Conservation (phyloP, 2,888 invertebrate genomes). For the Diarsia dahlii region DNA sequence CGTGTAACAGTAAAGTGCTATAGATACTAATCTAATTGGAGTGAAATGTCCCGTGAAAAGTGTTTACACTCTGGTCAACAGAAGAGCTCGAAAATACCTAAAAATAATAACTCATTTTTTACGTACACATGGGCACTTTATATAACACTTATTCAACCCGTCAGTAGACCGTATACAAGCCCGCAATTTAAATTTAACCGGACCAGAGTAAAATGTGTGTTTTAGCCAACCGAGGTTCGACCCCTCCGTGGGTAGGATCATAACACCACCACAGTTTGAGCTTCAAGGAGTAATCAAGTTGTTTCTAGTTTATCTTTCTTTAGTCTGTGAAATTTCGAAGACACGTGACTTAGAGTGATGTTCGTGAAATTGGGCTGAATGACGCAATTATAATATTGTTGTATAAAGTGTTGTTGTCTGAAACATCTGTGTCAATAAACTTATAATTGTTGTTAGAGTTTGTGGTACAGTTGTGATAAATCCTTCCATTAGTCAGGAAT, state of each 20-base stretch:
- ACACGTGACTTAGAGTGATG: neutral
- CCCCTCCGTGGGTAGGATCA: neutral
- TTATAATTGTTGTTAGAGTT: neutral
- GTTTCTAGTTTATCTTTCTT: slow-evolving; percentile 4
- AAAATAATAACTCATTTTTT: slow-evolving; percentile 32
- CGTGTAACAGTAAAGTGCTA: slow-evolving; percentile 19
- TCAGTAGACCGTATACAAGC: neutral
- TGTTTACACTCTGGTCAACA: slow-evolving; percentile 17
- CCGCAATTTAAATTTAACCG: slow-evolving; percentile 25
- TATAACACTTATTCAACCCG: neutral
- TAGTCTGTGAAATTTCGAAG: neutral
- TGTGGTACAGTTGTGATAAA: neutral
- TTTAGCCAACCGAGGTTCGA: slow-evolving; percentile 14
- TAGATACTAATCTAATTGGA: slow-evolving; percentile 23
- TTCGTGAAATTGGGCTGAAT: neutral
- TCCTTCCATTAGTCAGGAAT: too few relatives aligned
- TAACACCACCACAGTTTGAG: slow-evolving; percentile 17
- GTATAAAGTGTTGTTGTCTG: neutral
- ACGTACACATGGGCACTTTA: slow-evolving; percentile 18
- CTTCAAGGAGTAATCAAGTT: slow-evolving; percentile 12
- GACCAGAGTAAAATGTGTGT: slow-evolving; percentile 26
- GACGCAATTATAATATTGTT: neutral
- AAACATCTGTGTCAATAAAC: neutral
- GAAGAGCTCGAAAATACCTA: neutral
- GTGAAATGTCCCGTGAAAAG: slow-evolving; percentile 19